Evolutionary conservation across 2,888 invertebrate genomes (phyloP), one percentile per base, ranked within the genome.

Genomic region (Eilema caniola): DNA sequence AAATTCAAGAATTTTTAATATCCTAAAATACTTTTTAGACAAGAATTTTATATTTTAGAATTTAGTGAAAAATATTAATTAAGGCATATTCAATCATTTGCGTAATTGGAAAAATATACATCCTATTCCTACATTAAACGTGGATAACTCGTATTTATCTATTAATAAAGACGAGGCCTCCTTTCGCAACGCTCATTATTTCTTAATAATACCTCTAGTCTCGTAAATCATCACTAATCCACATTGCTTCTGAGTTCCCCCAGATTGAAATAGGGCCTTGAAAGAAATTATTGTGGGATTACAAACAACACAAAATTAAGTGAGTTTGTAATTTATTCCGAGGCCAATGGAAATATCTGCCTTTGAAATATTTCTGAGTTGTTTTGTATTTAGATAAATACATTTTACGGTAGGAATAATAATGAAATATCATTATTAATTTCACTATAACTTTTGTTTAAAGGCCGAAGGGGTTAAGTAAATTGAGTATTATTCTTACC

Each of bases 321-420:
- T 85, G 88, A 90, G 86, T 88, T 89, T 85, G 85, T 86, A 88
- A 90, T 89, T 90, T 89, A 89, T 90, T 87, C 86, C 75, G 80
- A 82, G 81, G 83, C 82, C 83, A 85, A 83, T 85, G 77, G 80
- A 84, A 88, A 85, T 85, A 86, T 83, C 85, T 82, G 85, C 82
- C 80, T 83, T 82, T 73, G 68, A 73, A 84, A 88, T 88, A 87
- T 88, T 88, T 81, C 83, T 85, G 81, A 83, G 77, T 88, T 88
- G 84, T 87, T 89, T 86, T 85, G 83, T 88, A 83, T 88, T 85
- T 80, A 84, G 79, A 85, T 86, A 85, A 86, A 86, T 88, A 83
- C 72, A 82, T 80, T 83, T 85, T 82, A 82, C 70, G 78, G 79
- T 69, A 67, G 73, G 77, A 85, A 87, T 85, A 83, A 85, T 83